Evolutionary conservation across 1,140 invertebrate genomes (phyloP).

Genomic region (Drosophila asahinai): DNA sequence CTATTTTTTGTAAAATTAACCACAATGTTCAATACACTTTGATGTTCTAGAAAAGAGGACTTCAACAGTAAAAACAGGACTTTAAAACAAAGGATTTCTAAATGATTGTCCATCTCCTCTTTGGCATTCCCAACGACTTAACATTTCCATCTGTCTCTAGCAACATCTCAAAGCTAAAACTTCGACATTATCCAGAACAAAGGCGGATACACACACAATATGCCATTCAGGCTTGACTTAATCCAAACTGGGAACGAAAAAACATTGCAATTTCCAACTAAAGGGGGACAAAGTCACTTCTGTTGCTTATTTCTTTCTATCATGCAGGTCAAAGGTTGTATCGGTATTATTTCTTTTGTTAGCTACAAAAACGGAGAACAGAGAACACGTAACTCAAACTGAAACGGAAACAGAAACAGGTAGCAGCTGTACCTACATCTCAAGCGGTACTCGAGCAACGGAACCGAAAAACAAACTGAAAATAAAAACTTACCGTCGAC

Average conservation of each 20-base stretch:
- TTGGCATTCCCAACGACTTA: not conserved
- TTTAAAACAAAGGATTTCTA: slow-evolving; percentile 3
- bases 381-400: slow-evolving; percentile 2
- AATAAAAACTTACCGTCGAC: slow-evolving; percentile 84
- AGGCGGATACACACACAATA: slow-evolving; percentile 12
- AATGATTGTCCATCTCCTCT: not conserved
- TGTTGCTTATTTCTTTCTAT: slow-evolving; percentile 25
- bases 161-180: slow-evolving; percentile 38
- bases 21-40: not conserved
- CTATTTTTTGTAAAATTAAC: not conserved
- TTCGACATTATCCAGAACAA: slow-evolving; percentile 31
- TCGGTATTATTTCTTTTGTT: slow-evolving; percentile 47
- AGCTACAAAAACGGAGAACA: slow-evolving; percentile 39
- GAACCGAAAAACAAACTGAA: slow-evolving; percentile 51
- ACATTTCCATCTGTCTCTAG: slow-evolving; percentile 12
- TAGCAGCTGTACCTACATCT: slow-evolving; percentile 26
- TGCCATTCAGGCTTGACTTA: slow-evolving; percentile 18
- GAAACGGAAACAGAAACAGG: slow-evolving; percentile 5
- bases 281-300: slow-evolving; percentile 10
- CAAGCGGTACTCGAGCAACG: slow-evolving; percentile 32
- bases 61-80: not conserved
- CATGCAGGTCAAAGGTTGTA: slow-evolving; percentile 61
- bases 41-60: not conserved
- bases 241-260: slow-evolving; percentile 18
- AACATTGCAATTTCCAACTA: slow-evolving; percentile 41